Evolutionary conservation across 2,888 invertebrate species (phyloP).

Genomic region (Mallateleia sp.): DNA sequence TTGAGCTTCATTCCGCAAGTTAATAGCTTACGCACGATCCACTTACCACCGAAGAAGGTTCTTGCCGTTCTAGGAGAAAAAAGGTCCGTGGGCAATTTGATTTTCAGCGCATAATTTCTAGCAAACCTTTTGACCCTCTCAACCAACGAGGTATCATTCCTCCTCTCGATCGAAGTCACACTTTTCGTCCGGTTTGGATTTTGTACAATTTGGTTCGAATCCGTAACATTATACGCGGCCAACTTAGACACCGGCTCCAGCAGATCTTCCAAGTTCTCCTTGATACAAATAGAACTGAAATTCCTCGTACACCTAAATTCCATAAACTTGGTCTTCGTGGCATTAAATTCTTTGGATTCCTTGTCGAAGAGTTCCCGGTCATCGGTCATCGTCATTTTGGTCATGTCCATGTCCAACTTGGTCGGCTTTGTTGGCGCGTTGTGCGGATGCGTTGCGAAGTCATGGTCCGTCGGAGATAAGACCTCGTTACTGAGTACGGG

Average conservation of each 20-base stretch:
- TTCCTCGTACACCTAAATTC: conserved; percentile 83
- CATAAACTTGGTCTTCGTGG: conserved; percentile 3
- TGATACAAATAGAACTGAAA: conserved; percentile 82
- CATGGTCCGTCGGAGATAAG: conserved; percentile 58
- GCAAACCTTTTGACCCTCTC: conserved; percentile 91
- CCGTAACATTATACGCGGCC: conserved; percentile 91
- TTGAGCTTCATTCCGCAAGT: conserved; percentile 51
- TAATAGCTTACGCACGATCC: conserved; percentile 38
- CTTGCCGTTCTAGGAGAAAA: conserved; percentile 84
- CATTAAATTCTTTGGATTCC: conserved; percentile 90
- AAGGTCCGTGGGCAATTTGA: conserved; percentile 91
- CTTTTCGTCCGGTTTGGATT: conserved; percentile 71
- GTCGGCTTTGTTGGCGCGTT: conserved; percentile 83
- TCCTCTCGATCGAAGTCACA: conserved; percentile 36
- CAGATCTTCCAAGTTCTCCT: conserved; percentile 90
- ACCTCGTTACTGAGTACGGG: conserved; percentile 81
- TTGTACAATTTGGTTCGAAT: conserved; percentile 90
- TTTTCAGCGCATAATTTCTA: conserved; percentile 91
- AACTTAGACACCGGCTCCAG: conserved; percentile 91
- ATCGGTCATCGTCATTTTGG: conserved; percentile 85
- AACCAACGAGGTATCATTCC: conserved; percentile 89
- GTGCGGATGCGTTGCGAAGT: conserved; percentile 74
- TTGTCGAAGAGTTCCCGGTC: conserved; percentile 89
- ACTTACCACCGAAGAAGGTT: conserved; percentile 89
- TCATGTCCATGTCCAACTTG: conserved; percentile 86